Evolutionary conservation across 2,797 vertebrate species (phyloP).

Genomic region (Acipenser transmontanus): DNA sequence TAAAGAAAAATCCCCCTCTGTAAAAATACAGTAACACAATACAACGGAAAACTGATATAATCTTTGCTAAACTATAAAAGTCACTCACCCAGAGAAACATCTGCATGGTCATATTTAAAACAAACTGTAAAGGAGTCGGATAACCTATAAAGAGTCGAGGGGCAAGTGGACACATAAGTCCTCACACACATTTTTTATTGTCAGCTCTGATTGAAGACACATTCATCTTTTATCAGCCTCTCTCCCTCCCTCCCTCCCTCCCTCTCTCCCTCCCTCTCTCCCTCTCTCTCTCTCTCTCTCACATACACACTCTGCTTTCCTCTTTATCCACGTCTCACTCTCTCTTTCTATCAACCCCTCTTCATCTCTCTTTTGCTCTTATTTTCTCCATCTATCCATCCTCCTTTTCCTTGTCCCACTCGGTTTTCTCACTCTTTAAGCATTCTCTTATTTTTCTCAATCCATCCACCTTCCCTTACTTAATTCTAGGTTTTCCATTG

Average conservation of each 20-base stretch:
- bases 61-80: conserved; percentile 99
- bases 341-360: too few species aligned
- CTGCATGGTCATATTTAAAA: conserved; percentile 95
- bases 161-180: neutral
- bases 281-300: conserved; percentile 19
- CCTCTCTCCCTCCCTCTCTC: conserved; percentile 16
- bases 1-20: conserved; percentile 27
- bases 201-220: conserved; percentile 3
- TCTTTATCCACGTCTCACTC: too few species aligned
- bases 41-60: conserved; percentile 95
- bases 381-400: too few species aligned
- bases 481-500: conserved; percentile 6
- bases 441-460: neutral
- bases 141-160: conserved; percentile 78
- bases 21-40: conserved; percentile 97
- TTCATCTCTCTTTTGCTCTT: too few species aligned
- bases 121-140: conserved; percentile 89
- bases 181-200: conserved; percentile 6
- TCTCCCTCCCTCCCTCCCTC: conserved; percentile 20
- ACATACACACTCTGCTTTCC: neutral
- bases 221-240: conserved; percentile 23
- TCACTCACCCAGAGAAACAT: conserved; percentile 96
- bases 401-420: too few species aligned
- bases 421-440: too few species aligned
- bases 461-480: conserved; percentile 56